These are phyloP conservation scores for Ammospiza nelsoni DNA, from an alignment of 2,113 vertebrate species.

Conservation along the genomic window DNA sequence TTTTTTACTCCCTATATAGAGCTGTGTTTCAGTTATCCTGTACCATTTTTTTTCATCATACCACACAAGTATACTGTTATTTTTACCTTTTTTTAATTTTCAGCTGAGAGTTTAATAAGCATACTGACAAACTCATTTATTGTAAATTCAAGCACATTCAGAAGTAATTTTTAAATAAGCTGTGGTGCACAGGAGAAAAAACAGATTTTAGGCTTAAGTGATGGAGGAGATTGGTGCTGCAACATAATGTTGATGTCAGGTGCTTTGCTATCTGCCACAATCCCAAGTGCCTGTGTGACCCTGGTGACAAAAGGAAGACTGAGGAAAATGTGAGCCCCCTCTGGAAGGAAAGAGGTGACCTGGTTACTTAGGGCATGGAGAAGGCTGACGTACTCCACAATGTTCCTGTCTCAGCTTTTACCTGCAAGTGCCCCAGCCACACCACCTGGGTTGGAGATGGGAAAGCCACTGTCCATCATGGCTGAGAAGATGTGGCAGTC, in stretches of 20 bases:
- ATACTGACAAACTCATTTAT: neutral
- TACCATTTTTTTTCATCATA: neutral
- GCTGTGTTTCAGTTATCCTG: neutral
- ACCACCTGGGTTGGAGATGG: fast-evolving
- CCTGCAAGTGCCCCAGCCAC: neutral
- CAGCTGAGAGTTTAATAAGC: neutral
- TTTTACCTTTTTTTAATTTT: neutral
- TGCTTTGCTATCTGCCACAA: neutral
- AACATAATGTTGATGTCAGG: fast-evolving
- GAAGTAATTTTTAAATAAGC: neutral
- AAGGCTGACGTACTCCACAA: fast-evolving
- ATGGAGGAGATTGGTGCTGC: neutral
- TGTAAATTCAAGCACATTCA: neutral
- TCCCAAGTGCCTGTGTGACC: neutral
- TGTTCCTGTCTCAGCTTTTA: neutral
- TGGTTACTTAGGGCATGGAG: neutral
- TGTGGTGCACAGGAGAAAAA: neutral
- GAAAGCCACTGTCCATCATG: neutral
- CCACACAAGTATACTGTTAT: neutral
- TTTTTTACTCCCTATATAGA: neutral
- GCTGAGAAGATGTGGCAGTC: neutral
- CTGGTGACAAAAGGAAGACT: neutral
- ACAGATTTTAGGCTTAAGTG: neutral
- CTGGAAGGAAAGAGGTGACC: neutral
- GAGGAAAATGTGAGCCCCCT: neutral